Percentiles rank a stretch among this genome's conserved stretches.
These are phyloP conservation scores for Drosophila longiperda DNA, from an alignment of 2,888 invertebrate genomes.

Conservation along the genomic window DNA sequence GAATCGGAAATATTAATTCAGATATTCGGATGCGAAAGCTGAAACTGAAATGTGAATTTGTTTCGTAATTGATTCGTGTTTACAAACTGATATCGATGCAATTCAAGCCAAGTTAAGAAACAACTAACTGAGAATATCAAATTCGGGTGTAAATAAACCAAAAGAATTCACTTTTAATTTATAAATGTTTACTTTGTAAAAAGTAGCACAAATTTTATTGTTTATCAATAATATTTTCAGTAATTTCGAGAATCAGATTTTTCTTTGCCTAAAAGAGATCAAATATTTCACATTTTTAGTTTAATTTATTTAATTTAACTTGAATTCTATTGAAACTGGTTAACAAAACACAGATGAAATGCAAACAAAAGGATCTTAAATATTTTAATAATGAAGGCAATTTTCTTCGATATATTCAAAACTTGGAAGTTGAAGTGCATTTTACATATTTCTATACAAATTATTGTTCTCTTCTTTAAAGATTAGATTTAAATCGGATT, in stretches of 20 bases:
- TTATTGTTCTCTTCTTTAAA: background rate
- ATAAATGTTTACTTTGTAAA: background rate
- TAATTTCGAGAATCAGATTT: background rate
- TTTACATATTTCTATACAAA: background rate
- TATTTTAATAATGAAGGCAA: background rate
- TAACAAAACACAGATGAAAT: background rate
- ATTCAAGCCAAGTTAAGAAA: background rate
- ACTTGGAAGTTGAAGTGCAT: background rate
- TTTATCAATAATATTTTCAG: background rate
- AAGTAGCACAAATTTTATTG: background rate
- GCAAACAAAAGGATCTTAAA: background rate
- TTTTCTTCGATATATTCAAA: background rate
- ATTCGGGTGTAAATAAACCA: background rate
- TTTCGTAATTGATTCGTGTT: background rate
- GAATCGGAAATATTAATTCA: conserved; percentile 8
- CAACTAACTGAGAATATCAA: background rate
- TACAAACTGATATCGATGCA: background rate
- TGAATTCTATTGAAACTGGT: background rate
- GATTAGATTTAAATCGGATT: background rate
- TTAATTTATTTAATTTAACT: background rate
- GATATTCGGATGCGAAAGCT: background rate
- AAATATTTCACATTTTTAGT: background rate
- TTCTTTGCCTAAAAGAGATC: background rate
- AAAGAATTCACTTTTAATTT: background rate
- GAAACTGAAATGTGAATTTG: conserved; percentile 4